A percentile compares a stretch with the other conserved stretches of the same genome.
Conservation (phyloP, 2,888 invertebrate species). For the Nemotelus pantherinus region DNA sequence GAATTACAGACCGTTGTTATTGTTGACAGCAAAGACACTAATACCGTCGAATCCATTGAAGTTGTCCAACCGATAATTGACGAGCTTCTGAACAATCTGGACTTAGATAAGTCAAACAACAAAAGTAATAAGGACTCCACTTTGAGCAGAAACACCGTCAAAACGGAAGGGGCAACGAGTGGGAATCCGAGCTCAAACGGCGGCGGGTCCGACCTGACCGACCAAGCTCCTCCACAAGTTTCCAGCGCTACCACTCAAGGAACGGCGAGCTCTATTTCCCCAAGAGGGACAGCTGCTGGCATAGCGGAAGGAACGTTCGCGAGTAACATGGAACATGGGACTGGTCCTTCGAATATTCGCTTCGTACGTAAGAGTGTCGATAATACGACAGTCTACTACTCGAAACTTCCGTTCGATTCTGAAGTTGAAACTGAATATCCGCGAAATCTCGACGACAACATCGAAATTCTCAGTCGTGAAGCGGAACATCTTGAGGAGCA, state of each 20-base stretch:
- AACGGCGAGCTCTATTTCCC: neutral
- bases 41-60: constrained; percentile 26
- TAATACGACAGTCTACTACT: constrained; percentile 46
- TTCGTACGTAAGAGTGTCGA: constrained; percentile 61
- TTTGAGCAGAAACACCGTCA: neutral
- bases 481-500: constrained; percentile 64
- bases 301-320: neutral
- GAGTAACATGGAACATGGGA: constrained; percentile 25
- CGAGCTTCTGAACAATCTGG: constrained; percentile 40
- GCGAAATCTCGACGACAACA: constrained; percentile 64
- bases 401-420: constrained; percentile 51
- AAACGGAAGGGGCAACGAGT: neutral
- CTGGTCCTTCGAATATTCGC: constrained; percentile 60
- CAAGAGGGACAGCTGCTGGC: neutral
- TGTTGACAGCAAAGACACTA: neutral
- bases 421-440: constrained; percentile 63
- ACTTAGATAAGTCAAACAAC: neutral
- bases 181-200: neutral
- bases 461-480: constrained; percentile 64
- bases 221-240: neutral
- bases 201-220: neutral
- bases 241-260: neutral
- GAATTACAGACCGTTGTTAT: too few relatives aligned
- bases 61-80: constrained; percentile 44
- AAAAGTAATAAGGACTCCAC: neutral